Evolutionary conservation across 2,797 vertebrate genomes (phyloP).

Genomic region (Phoebastria nigripes): DNA sequence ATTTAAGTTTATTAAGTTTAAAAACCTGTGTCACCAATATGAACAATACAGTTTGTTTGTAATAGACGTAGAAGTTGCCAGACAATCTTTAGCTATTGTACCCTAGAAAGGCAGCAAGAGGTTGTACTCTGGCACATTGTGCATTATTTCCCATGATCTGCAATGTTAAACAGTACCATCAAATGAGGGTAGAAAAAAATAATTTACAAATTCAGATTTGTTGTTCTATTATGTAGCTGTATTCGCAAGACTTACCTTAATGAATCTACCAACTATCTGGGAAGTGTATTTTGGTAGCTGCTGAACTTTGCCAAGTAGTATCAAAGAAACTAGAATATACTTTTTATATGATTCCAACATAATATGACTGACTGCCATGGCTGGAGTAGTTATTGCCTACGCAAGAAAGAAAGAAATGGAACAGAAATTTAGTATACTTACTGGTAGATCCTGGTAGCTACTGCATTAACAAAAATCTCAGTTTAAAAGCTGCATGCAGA

Average conservation of each 20-base stretch:
- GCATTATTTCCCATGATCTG: neutral
- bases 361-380: conserved; percentile 99
- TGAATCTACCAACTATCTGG: conserved; percentile 97
- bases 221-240: neutral
- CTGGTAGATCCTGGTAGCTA: neutral
- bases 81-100: neutral
- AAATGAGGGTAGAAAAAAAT: neutral
- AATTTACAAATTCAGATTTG: neutral
- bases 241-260: conserved; percentile 85
- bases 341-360: conserved; percentile 99
- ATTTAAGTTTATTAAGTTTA: neutral
- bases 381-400: conserved; percentile 98
- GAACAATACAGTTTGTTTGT: neutral
- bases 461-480: neutral
- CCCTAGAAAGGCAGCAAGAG: neutral
- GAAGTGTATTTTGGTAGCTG: conserved; percentile 98
- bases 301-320: conserved; percentile 97
- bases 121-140: neutral
- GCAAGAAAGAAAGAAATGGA: conserved; percentile 20
- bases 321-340: conserved; percentile 98
- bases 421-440: neutral
- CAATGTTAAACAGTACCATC: neutral
- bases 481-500: neutral
- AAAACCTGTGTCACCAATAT: neutral
- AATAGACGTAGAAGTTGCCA: neutral